phyloP scores from a whole-genome alignment of 2,797 vertebrate genomes.

The Selene dorsalis region DNA sequence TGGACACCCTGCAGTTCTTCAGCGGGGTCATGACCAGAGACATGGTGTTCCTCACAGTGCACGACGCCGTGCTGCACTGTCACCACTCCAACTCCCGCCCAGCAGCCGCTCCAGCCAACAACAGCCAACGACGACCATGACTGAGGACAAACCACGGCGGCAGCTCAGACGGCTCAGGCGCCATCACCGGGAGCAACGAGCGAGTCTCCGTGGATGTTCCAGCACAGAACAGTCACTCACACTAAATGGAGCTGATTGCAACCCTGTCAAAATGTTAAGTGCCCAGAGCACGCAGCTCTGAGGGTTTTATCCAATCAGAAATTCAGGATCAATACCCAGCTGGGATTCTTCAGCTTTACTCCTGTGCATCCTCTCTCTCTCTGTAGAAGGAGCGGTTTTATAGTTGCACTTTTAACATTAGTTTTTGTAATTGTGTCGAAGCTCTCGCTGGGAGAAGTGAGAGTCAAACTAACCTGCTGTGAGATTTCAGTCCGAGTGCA shows the following conservation, averaged over 20 bases:
- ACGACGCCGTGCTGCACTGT: conserved; percentile 91
- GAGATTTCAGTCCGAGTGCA: neutral
- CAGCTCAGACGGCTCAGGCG: neutral
- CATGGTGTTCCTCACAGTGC: conserved; percentile 90
- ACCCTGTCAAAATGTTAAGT: neutral
- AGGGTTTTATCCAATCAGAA: conserved; percentile 14
- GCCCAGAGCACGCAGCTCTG: neutral
- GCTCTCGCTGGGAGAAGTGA: neutral
- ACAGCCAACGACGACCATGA: neutral
- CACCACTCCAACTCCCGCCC: conserved; percentile 36
- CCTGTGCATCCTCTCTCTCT: conserved; percentile 7
- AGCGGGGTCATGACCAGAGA: conserved; percentile 76
- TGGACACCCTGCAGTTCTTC: conserved; percentile 90
- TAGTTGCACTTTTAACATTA: conserved; percentile 33
- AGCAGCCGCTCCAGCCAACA: neutral
- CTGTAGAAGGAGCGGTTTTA: neutral
- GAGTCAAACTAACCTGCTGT: conserved; percentile 10
- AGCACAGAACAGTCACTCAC: too few relatives aligned
- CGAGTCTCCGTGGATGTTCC: too few relatives aligned
- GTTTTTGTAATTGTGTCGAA: neutral
- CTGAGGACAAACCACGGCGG: neutral
- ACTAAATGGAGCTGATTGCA: too few relatives aligned
- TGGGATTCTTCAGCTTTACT: conserved; percentile 46
- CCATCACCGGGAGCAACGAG: neutral
- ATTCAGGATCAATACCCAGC: conserved; percentile 5